phyloP scores from a whole-genome alignment of 2,797 vertebrate species.

The Diplodus puntazzo region DNA sequence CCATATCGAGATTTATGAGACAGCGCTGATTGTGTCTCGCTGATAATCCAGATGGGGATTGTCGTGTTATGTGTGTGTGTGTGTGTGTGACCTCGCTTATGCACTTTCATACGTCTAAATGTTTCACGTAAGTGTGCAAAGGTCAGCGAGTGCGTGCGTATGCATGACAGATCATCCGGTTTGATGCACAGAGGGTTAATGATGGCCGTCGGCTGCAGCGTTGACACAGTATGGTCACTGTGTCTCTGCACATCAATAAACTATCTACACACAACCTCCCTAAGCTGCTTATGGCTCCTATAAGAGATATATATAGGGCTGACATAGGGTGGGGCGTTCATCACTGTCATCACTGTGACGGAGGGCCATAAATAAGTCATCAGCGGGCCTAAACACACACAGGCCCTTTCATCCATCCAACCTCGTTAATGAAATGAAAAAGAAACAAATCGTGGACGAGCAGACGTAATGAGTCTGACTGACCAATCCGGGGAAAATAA shows the following conservation, averaged over 20 bases:
- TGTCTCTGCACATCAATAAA: constrained; percentile 38
- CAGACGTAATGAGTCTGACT: constrained; percentile 45
- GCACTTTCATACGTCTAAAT: background rate
- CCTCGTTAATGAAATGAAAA: constrained; percentile 61
- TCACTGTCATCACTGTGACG: background rate
- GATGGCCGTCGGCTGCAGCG: constrained; percentile 6
- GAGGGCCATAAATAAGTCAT: constrained; percentile 43
- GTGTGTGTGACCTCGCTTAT: background rate
- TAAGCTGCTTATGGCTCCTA: constrained; percentile 52
- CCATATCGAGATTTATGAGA: constrained; percentile 48
- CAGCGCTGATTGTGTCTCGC: background rate
- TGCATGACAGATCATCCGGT: constrained; percentile 13
- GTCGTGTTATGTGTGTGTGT: background rate
- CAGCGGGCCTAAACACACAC: constrained; percentile 46
- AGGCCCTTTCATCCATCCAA: constrained; percentile 26
- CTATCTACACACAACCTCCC: constrained; percentile 31
- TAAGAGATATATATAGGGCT: constrained; percentile 23
- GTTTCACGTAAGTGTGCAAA: constrained; percentile 30
- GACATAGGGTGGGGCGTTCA: background rate
- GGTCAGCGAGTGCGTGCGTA: constrained; percentile 31
- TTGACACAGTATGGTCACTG: constrained; percentile 5
- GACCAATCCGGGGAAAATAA: constrained; percentile 51
- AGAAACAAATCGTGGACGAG: constrained; percentile 52
- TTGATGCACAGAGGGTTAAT: constrained; percentile 26
- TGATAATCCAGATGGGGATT: constrained; percentile 44